Evolutionary conservation across 2,888 invertebrate species (phyloP), one percentile per base, ranked within the genome.

Genomic region (Apamea anceps): DNA sequence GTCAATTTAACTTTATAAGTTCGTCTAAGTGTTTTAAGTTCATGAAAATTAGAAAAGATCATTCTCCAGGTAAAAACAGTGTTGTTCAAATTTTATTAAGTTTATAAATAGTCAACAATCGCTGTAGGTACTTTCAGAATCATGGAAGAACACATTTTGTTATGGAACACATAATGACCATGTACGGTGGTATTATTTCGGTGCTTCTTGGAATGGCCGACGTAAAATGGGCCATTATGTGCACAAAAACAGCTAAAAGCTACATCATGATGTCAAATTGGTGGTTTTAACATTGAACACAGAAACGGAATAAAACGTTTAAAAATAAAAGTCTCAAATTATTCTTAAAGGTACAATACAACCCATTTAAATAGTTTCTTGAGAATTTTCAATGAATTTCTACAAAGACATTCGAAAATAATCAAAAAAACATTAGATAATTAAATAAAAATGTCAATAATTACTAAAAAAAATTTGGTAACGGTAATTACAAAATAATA

Each of bases 21-120:
- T 77, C 7, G 54, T 76, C 67, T 32, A 10, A 45, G 8, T 76
- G 60, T 72, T 81, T 72, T 71, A 78, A 79, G 72, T 54, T 79
- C 66, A 82, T 85, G 79, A 73, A 80, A 90, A 86, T 77, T 81
- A 81, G 48, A 71, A 78, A 85, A 83, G 85, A 85, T 85, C 80
- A 86, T 86, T 82, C 84, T 74, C 75, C 66, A 63, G 57, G 62
- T 73, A 80, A 75, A 80, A 77, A 68, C 77, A 81, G 82, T 82
- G 72, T 81, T 78, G 77, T 79, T 90, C 85, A 87, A 85, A 85
- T 84, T 85, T 81, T 81, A 81, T 80, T 76, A 84, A 21, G 18
- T 75, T 90, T 92, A 92, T 80, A 92, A 93, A 88, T 92, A 93
- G 90, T 90, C 87, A 92, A 93, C 93, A 92, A 92, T 91, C 88